Base-by-base conservation (phyloP, 2,113 vertebrate species). In the Urocolius indicus region DNA sequence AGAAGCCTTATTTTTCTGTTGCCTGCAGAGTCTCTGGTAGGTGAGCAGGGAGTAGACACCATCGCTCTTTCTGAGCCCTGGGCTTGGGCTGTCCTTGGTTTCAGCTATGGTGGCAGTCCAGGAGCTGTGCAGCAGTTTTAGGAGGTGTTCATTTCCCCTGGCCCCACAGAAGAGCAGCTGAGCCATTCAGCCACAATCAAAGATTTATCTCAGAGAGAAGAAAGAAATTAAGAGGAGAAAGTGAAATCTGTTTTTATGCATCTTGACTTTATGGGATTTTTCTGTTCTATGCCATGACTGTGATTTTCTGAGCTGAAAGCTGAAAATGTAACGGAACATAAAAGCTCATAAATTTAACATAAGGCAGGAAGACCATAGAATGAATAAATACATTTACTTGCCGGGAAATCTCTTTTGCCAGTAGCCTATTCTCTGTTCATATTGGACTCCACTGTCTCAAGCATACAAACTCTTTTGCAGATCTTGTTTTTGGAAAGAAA, bases 321-420 rank as follows among this genome's bases (percentile, higher is more conserved):
- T 79, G 92, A 90, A 96, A 94, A 91, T 95, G 87, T 32, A 94
- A 71, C 87, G 76, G 76, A 92, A 74, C 71, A 57, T 94, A 93
- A 96, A 96, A 90, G 57, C 69, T 91, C 84, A 81, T 95, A 95
- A 94, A 97, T 96, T 84, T 94, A 92, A 75, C 85, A 91, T 89
- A 63, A 75, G 82, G 67, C 63, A 77, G 87, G 91, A 94, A 77
- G 85, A 48, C 87, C 19, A 3, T 2, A 38, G 82, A 74, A 67
- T 90, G 68, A 77, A 86, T 84, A 94, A 96, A 90, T 77, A 86
- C 81, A 22, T 96, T 90, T 95, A 73, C 51, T 61, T 90, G 92
- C 71, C 41, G 84, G 71, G 84, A 52, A 92, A 65, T 92, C 52
- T 36, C 57, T 92, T 88, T 59, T 91, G 48, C 51, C 17, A 45